Evolutionary conservation across 2,888 invertebrate genomes (phyloP).

Genomic region (Eustalomyia histrio): DNA sequence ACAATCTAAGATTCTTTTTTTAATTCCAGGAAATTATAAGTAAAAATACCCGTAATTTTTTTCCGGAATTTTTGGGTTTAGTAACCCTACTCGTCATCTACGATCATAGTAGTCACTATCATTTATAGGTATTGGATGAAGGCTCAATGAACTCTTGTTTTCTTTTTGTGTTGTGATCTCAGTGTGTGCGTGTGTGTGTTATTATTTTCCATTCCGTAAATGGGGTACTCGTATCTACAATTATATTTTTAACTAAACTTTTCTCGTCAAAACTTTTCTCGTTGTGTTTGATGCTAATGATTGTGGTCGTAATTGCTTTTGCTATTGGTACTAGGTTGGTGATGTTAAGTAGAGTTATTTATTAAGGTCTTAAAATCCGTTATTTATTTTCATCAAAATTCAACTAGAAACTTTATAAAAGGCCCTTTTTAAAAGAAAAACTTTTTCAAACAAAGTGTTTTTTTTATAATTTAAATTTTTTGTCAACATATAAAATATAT

Average conservation of each 20-base stretch:
- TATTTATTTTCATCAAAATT: too few relatives aligned
- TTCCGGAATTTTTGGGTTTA: too few relatives aligned
- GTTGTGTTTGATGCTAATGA: not conserved
- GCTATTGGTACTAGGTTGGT: constrained; percentile 4
- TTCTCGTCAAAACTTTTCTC: constrained; percentile 7
- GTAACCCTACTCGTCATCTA: constrained; percentile 11
- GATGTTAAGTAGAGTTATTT: not conserved
- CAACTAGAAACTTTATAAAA: too few relatives aligned
- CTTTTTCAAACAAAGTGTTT: too few relatives aligned
- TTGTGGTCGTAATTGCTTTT: not conserved
- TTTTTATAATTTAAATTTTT: too few relatives aligned
- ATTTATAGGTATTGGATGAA: constrained; percentile 44
- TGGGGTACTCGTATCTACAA: constrained; percentile 5
- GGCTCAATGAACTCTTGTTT: constrained; percentile 60
- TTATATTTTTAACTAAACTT: constrained; percentile 6
- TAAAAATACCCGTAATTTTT: too few relatives aligned
- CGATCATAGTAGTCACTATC: constrained; percentile 27
- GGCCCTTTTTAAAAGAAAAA: too few relatives aligned
- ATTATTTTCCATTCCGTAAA: not conserved
- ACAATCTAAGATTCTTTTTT: too few relatives aligned
- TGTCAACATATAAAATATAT: too few relatives aligned
- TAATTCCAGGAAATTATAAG: too few relatives aligned
- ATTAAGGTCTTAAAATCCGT: too few relatives aligned
- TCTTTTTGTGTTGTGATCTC: not conserved
- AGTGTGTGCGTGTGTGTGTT: constrained; percentile 35